Conservation (phyloP, 2,888 invertebrate species). For the Latheticus oryzae region DNA sequence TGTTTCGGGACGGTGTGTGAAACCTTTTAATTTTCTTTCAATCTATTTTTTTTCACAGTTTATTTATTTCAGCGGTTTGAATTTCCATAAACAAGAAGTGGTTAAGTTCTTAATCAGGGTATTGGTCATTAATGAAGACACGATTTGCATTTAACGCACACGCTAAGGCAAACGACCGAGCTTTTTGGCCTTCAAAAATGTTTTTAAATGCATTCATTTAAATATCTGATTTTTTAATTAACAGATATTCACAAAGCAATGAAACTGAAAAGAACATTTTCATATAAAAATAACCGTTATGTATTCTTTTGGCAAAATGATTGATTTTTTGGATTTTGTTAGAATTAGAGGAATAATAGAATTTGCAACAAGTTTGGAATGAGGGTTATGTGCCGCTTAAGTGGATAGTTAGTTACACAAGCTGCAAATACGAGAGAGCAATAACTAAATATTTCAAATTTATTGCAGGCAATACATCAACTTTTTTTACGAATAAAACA, state of each 20-base stretch:
- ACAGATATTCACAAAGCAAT: not conserved
- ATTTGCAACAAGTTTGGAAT: no score
- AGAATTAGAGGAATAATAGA: no score
- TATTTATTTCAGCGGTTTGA: slow-evolving; percentile 27
- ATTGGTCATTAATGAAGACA: slow-evolving; percentile 53
- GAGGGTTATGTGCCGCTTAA: no score
- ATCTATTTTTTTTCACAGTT: slow-evolving; percentile 6
- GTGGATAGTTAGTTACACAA: no score
- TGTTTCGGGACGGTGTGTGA: slow-evolving; percentile 5
- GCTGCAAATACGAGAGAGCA: no score
- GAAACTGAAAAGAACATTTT: no score
- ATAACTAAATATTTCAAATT: no score
- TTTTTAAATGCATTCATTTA: slow-evolving; percentile 15
- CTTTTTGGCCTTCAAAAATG: slow-evolving; percentile 44
- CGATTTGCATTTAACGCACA: slow-evolving; percentile 55
- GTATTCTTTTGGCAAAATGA: no score
- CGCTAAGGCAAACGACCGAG: slow-evolving; percentile 53
- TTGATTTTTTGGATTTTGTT: no score
- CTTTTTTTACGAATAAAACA: no score
- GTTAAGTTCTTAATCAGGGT: slow-evolving; percentile 42
- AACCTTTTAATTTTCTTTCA: slow-evolving; percentile 5
- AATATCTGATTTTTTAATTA: slow-evolving; percentile 15
- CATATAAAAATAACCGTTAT: no score
- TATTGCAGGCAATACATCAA: no score
- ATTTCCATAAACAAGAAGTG: slow-evolving; percentile 38